These are phyloP conservation scores for Melanocharis versteri DNA, from an alignment of 2,113 vertebrate genomes.

Conservation along the genomic window DNA sequence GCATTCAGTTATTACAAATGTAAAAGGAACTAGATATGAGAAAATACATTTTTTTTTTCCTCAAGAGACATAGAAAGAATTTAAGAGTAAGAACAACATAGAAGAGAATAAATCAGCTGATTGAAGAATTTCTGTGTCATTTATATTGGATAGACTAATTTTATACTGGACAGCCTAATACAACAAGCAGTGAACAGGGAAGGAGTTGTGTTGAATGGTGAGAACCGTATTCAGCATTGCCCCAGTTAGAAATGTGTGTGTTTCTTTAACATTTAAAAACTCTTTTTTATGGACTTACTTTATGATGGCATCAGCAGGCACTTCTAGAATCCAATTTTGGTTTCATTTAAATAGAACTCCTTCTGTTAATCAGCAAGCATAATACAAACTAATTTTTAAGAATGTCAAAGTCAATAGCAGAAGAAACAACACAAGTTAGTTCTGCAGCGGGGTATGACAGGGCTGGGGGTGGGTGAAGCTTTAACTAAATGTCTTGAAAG, in stretches of 20 bases:
- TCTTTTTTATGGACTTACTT: neutral
- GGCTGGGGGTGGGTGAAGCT: fast-evolving
- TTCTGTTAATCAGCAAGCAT: neutral
- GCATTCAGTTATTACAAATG: neutral
- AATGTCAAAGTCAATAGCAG: neutral
- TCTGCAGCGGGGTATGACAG: neutral
- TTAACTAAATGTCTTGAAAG: neutral
- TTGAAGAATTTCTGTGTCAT: neutral
- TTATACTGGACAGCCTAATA: neutral
- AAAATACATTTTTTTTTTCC: neutral
- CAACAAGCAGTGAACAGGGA: neutral
- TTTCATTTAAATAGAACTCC: neutral
- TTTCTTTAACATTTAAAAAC: neutral
- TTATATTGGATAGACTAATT: neutral
- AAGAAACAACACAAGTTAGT: neutral
- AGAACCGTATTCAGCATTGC: neutral
- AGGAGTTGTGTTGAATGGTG: neutral
- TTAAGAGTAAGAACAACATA: neutral
- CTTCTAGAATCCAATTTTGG: neutral
- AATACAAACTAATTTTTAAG: neutral
- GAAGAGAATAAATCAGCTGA: neutral
- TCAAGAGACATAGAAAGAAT: neutral
- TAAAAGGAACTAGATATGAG: neutral
- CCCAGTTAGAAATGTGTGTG: neutral
- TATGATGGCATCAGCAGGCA: neutral